Evolutionary conservation across 2,113 vertebrate species (phyloP), one percentile per base, ranked within the genome.

Genomic region (Vulpes lagopus): DNA sequence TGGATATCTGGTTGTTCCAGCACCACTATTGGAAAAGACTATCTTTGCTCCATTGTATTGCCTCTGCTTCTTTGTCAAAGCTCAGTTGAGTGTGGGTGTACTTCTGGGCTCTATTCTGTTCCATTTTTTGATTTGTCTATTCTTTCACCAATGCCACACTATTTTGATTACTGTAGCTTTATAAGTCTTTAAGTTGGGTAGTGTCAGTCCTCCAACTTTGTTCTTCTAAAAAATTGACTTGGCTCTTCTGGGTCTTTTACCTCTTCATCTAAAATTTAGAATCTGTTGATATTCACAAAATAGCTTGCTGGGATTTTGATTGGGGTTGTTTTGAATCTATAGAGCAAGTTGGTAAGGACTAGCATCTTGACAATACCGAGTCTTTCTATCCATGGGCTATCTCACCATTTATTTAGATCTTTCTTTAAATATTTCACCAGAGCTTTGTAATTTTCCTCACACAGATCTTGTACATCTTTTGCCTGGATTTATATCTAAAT

Each of bases 161-260:
- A 19, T 51, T 25, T 87, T 76, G 6, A 69, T 62, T 91, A 91
- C 10, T 22, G 16, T 60, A 83, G 25, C 27, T 65, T 8, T 86
- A 90, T 32, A 55, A 92, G 53, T 92, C 51, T 91, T 76, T 2
- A 65, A 32, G 8, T 87, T 82, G 38, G 16, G 62, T 49, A 53
- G 35, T 88, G 32, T 60, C 14, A 32, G 19, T 65, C 3, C 32
- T 49, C 43, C 71, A 49, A 79, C n/a, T 71, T 95, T 57, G 6
- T 89, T 96, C 20, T 89, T 96, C 51, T 96, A 87, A 64, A 88
- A 43, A 38, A 73, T 30, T 60, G 43, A 93, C 11, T 78, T 73
- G 10, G 23, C 14, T 87, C 53, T 73, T 78, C 15, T 83, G 30
- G 30, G 20, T 87, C 27, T 87, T 92, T 96, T 79, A 55, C 2